Evolutionary conservation across 2,113 vertebrate genomes (phyloP), one percentile per base, ranked within the genome.

Genomic region (Cricetomys ansorgei): DNA sequence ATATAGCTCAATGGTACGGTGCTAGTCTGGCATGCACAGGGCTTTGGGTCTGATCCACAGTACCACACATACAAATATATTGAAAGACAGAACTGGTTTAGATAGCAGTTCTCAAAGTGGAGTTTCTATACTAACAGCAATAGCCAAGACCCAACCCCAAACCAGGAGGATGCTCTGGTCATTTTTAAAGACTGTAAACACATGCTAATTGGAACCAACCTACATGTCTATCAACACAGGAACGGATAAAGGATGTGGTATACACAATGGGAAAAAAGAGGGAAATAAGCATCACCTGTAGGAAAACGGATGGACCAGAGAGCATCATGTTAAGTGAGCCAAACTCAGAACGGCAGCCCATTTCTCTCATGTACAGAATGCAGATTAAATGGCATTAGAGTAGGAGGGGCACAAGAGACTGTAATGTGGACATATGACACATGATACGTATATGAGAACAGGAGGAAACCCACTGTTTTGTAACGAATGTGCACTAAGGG

Each of bases 111-210:
- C 69, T 93, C 73, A 69, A 87, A n/a, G 27, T 55, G 50, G 43
- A 48, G 67, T 55, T 87, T 62, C 57, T 50, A 27, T 25, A 91
- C 3, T 29, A 57, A 9, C n/a, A 57, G 7, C n/a, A 77, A 43
- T 27, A 80, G 19, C 25, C 29, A 43, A 37, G 40, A 85, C 57
- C 77, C 64, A 45, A 87, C 40, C n/a, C 69, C 72, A 76, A 29
- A 43, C 16, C 53, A 76, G 25, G 37, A 80, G 6, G 40, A 43
- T 40, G 55, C 4, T 53, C 64, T 55, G 37, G 69, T 72, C 25
- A 84, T 34, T 43, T 75, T 31, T 59, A 57, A 93, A 94, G 55
- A 88, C 83, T 85, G 67, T 43, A 95, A 67, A 87, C 19, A 25
- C 34, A 13, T 69, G 65, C 29, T 53, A 70, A n/a, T n/a, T 87